A percentile compares a stretch with the other conserved stretches of the same genome.
phyloP scores from a whole-genome alignment of 1,140 invertebrate species.

The Reticulitermes speratus region DNA sequence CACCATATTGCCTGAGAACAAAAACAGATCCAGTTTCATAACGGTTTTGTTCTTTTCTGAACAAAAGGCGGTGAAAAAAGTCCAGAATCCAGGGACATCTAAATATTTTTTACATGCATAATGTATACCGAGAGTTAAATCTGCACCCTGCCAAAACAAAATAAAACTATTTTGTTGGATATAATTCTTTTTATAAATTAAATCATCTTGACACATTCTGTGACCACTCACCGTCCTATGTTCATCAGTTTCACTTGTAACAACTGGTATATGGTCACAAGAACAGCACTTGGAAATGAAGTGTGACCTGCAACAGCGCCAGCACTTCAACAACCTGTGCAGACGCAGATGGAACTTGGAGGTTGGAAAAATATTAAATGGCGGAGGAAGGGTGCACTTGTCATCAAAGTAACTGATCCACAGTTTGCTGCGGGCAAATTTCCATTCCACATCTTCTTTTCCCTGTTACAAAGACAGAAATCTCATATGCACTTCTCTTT shows the following conservation, averaged over 20 bases:
- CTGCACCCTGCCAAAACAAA: no score
- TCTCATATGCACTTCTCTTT: no score
- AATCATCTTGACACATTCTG: no score
- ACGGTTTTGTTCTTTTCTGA: no score
- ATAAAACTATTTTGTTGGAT: no score
- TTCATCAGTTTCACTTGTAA: neutral
- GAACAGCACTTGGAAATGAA: neutral
- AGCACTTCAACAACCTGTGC: neutral
- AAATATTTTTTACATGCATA: no score
- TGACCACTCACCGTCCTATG: neutral
- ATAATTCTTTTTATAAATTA: no score
- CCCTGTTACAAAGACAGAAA: neutral
- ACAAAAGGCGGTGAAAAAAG: no score
- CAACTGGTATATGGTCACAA: neutral
- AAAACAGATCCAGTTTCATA: no score
- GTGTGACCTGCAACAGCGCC: neutral
- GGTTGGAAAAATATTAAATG: neutral
- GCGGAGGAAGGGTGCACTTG: neutral
- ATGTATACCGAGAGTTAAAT: no score
- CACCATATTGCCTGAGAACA: no score
- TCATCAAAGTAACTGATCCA: constrained; percentile 7
- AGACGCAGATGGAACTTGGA: neutral
- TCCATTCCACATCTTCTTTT: neutral
- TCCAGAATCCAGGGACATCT: no score
- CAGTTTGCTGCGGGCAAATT: neutral